These are phyloP conservation scores for Lanius ludovicianus DNA, from an alignment of 2,113 vertebrate genomes.

Conservation along the genomic window DNA sequence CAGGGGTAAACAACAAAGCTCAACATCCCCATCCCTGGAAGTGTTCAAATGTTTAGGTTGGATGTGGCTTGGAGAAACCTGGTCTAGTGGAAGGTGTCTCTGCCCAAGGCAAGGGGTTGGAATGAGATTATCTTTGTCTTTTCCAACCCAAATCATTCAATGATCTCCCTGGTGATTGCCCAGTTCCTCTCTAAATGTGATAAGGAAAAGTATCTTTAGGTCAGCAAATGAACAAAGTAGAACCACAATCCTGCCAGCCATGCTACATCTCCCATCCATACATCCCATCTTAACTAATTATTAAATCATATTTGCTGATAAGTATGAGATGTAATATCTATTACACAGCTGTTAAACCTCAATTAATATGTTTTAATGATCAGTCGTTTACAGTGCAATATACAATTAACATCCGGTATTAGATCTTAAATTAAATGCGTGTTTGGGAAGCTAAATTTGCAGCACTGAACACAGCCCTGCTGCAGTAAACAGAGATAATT, in stretches of 20 bases:
- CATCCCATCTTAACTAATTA: slow-evolving; percentile 24
- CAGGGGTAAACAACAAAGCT: not conserved
- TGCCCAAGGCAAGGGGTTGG: not conserved
- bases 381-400: slow-evolving; percentile 51
- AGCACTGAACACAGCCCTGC: not conserved
- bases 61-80: not conserved
- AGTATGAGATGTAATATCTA: slow-evolving; percentile 58
- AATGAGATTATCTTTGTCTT: not conserved
- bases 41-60: not conserved
- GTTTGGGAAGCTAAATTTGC: slow-evolving; percentile 49
- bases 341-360: slow-evolving; percentile 65
- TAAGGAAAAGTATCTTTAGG: not conserved
- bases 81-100: not conserved
- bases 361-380: slow-evolving; percentile 68
- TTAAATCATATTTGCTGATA: slow-evolving; percentile 65
- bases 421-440: slow-evolving; percentile 56
- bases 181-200: not conserved
- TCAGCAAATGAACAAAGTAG: not conserved
- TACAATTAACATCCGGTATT: slow-evolving; percentile 59
- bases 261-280: not conserved
- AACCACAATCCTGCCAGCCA: not conserved
- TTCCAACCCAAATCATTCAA: not conserved
- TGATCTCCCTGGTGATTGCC: not conserved
- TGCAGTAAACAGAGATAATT: not conserved
- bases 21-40: not conserved